Evolutionary conservation across 2,888 invertebrate species (phyloP).

Genomic region (Yponomeuta plumbellus): DNA sequence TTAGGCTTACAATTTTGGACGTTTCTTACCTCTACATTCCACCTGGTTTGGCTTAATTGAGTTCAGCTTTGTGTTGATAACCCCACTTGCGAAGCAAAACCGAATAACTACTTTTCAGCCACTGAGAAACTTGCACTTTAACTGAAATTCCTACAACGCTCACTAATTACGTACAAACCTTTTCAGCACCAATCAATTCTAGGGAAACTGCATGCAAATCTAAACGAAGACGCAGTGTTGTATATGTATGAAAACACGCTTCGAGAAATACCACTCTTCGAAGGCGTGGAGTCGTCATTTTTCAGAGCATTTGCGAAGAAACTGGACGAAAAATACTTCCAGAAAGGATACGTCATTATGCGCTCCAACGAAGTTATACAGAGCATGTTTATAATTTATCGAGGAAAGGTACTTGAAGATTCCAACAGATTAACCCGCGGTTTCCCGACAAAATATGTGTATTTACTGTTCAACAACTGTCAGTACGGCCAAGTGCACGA

Average conservation of each 20-base stretch:
- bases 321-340: constrained; percentile 58
- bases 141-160: not conserved
- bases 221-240: constrained; percentile 72
- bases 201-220: constrained; percentile 68
- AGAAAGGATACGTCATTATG: constrained; percentile 65
- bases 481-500: too few relatives aligned
- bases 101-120: too few relatives aligned
- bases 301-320: constrained; percentile 72
- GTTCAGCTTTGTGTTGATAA: too few relatives aligned
- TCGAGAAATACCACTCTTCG: constrained; percentile 70
- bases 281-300: constrained; percentile 70
- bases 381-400: constrained; percentile 64
- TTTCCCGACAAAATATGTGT: too few relatives aligned
- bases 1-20: too few relatives aligned
- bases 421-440: not conserved
- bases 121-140: too few relatives aligned
- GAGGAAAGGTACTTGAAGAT: constrained; percentile 53
- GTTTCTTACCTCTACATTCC: too few relatives aligned
- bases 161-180: too few relatives aligned
- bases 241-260: constrained; percentile 73
- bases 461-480: too few relatives aligned
- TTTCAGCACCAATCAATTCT: constrained; percentile 62
- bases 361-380: constrained; percentile 60
- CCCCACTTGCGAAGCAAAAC: too few relatives aligned
- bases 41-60: too few relatives aligned